phyloP scores from a whole-genome alignment of 1,140 invertebrate species.

The Drosophila trapezifrons region DNA sequence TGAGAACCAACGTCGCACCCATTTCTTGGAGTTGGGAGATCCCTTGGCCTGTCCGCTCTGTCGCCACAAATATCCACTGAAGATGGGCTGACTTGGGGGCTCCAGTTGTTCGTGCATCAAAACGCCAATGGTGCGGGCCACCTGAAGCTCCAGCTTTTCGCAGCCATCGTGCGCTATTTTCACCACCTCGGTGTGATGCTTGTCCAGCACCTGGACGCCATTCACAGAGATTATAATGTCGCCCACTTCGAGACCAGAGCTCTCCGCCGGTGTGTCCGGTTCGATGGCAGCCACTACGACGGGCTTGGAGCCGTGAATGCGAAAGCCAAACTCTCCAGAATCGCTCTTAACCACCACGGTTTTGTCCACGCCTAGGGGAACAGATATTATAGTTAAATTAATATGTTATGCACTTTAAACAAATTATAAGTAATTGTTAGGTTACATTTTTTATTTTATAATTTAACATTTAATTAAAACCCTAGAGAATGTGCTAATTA shows the following conservation, averaged over 20 bases:
- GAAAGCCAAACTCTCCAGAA: conserved; percentile 96
- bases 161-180: conserved; percentile 94
- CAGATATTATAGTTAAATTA: conserved; percentile 64
- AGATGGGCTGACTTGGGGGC: conserved; percentile 87
- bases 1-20: conserved; percentile 96
- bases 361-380: conserved; percentile 91
- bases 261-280: conserved; percentile 94
- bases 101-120: conserved; percentile 87
- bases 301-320: conserved; percentile 97
- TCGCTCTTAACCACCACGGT: conserved; percentile 91
- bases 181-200: conserved; percentile 97
- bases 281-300: conserved; percentile 98
- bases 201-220: conserved; percentile 94
- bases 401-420: not conserved
- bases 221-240: conserved; percentile 97
- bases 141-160: conserved; percentile 93
- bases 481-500: too few relatives aligned
- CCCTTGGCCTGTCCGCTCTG: conserved; percentile 86
- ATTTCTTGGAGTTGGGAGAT: conserved; percentile 87
- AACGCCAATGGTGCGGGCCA: conserved; percentile 93
- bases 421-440: not conserved
- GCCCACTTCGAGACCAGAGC: conserved; percentile 95
- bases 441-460: not conserved
- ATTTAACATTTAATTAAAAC: too few relatives aligned
- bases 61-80: conserved; percentile 92